Evolutionary conservation across 2,888 invertebrate genomes (phyloP).

Genomic region (Catocala nupta): DNA sequence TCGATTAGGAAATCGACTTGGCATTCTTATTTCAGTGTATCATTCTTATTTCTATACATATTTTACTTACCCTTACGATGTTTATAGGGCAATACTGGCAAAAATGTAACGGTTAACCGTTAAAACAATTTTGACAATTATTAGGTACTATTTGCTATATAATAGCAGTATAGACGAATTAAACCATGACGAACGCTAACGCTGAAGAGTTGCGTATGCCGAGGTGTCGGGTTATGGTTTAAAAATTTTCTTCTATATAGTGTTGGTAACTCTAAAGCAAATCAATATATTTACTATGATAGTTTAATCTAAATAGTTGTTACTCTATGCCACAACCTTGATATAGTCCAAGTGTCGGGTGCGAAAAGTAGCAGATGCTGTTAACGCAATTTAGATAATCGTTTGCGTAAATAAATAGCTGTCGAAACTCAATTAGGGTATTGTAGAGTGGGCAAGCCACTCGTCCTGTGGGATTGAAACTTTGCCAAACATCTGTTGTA

Average conservation of each 20-base stretch:
- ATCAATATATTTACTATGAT: neutral
- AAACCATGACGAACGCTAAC: too few relatives aligned
- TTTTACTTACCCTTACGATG: too few relatives aligned
- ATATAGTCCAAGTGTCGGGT: conserved; percentile 65
- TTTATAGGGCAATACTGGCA: too few relatives aligned
- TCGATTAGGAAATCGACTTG: too few relatives aligned
- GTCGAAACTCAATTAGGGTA: conserved; percentile 80
- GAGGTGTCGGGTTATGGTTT: too few relatives aligned
- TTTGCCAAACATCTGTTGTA: conserved; percentile 71
- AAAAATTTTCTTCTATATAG: neutral
- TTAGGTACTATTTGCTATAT: too few relatives aligned
- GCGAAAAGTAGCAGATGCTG: conserved; percentile 82
- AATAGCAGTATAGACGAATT: too few relatives aligned
- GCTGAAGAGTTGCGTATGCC: too few relatives aligned
- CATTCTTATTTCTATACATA: too few relatives aligned
- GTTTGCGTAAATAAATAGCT: conserved; percentile 85
- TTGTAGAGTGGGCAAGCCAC: conserved; percentile 61
- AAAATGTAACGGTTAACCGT: too few relatives aligned
- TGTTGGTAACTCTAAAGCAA: neutral
- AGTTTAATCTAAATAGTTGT: neutral
- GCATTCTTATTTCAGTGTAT: too few relatives aligned
- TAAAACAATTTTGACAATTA: too few relatives aligned
- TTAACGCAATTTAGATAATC: conserved; percentile 85
- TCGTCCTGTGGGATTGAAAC: conserved; percentile 66
- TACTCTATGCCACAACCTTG: conserved; percentile 61